phyloP scores from a whole-genome alignment of 1,140 invertebrate genomes.

The Sycophaga agraensis region DNA sequence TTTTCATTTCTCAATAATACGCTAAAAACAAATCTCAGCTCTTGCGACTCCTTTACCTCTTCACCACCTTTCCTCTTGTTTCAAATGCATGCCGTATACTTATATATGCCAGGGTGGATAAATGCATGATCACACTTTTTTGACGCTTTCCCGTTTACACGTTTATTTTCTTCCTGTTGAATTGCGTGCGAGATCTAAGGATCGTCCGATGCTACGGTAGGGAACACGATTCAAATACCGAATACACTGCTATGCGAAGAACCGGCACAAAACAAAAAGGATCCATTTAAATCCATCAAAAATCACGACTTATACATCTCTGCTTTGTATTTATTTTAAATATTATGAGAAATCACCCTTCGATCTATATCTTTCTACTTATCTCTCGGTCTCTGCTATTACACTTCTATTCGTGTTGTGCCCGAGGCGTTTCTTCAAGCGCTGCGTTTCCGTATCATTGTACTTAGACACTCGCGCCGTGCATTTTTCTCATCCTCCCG shows the following conservation, averaged over 20 bases:
- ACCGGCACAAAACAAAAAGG: constrained; percentile 11
- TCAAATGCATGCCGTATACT: constrained; percentile 48
- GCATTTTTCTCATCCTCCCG: constrained; percentile 7
- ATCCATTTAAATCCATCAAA: constrained; percentile 13
- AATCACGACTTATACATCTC: constrained; percentile 9
- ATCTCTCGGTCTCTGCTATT: not conserved
- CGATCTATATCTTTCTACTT: constrained; percentile 27
- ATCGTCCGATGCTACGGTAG: constrained; percentile 5
- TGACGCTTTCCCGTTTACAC: constrained; percentile 43
- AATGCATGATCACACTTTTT: constrained; percentile 48
- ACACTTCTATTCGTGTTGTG: not conserved
- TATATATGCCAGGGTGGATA: constrained; percentile 43
- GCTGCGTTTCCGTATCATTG: constrained; percentile 16
- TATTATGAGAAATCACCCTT: constrained; percentile 12
- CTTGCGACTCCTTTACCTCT: constrained; percentile 1
- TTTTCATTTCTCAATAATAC: too few species aligned
- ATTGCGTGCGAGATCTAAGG: constrained; percentile 18
- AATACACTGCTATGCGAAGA: constrained; percentile 19
- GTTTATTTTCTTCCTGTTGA: constrained; percentile 9
- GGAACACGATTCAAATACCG: constrained; percentile 18
- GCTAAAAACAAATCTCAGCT: constrained; percentile 20
- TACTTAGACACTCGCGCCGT: constrained; percentile 24
- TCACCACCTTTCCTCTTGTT: constrained; percentile 23
- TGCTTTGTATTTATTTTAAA: constrained; percentile 2
- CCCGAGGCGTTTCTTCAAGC: not conserved